Base-by-base conservation (phyloP, 2,888 invertebrate species). In the Pammene fasciana region DNA sequence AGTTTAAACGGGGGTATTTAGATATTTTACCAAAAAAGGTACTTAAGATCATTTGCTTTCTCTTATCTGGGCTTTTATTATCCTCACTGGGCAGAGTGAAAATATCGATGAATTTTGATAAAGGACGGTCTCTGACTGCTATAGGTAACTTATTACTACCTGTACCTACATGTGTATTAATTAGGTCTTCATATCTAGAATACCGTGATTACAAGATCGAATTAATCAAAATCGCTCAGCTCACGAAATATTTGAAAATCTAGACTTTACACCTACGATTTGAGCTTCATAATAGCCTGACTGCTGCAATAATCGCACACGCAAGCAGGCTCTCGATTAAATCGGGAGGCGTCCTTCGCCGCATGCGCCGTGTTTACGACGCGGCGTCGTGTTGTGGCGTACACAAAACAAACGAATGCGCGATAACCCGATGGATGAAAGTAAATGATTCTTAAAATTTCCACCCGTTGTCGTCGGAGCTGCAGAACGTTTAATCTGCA, bases 301-400 rank as follows among this genome's bases (percentile, higher is more conserved):
- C 5, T 6, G 36, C 13, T 3, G 16, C 11, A 65, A 55, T 36
- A 65, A 46, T 46, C 7, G 7, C 36, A 45, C 65, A 60, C 48
- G 55, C 65, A n/a, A 59, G 55, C 68, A 45, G 34, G 45, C 48
- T 60, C 55, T 61, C 50, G 70, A 61, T 46, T 61, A 70, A 61
- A 43, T 61, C 55, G 60, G 70, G 56, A 61, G 34, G 43, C 55
- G 56, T 56, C 55, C 55, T 43, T 61, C 57, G 50, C 41, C 16
- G 38, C 61, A 16, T 48, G 36, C 26, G 46, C 46, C n/a, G 14
- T 61, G 60, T 61, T 60, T 60, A 60, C 46, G 60, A 48, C 7
- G 46, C 46, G 11, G n/a, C 14, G 38, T 26, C 16, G n/a, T 16
- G 48, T 16, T 16, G 36, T 34, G 16, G 46, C 10, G 11, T 16